Conservation (phyloP, 2,797 vertebrate species). For the Eulemur coronatus region DNA sequence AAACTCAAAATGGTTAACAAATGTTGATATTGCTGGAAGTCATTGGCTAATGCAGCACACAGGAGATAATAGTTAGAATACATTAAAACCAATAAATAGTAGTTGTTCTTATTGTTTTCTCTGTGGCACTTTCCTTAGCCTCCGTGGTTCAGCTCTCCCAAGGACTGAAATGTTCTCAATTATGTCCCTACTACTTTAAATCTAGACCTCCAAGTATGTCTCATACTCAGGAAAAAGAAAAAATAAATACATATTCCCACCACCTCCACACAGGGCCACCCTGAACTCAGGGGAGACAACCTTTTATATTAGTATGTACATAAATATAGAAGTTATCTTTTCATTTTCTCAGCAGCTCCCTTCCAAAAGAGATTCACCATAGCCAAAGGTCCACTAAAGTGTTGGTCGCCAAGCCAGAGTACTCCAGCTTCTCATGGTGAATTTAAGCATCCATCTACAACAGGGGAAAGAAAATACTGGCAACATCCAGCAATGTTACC, state of each 20-base stretch:
- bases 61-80: background rate
- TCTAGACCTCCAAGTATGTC: background rate
- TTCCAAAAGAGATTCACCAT: background rate
- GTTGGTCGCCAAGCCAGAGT: background rate
- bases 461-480: background rate
- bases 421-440: background rate
- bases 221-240: background rate
- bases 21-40: background rate
- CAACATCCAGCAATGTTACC: background rate
- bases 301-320: background rate
- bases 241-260: background rate
- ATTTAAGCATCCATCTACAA: background rate
- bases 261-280: too few relatives aligned
- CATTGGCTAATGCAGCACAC: background rate
- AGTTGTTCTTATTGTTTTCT: background rate
- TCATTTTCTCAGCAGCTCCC: background rate
- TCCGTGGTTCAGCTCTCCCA: background rate
- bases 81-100: background rate
- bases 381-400: background rate
- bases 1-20: background rate
- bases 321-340: background rate
- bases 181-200: background rate
- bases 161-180: background rate
- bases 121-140: background rate
- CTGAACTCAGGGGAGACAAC: background rate